phyloP scores from a whole-genome alignment of 2,888 invertebrate species.

The Phanerotoma sp. region DNA sequence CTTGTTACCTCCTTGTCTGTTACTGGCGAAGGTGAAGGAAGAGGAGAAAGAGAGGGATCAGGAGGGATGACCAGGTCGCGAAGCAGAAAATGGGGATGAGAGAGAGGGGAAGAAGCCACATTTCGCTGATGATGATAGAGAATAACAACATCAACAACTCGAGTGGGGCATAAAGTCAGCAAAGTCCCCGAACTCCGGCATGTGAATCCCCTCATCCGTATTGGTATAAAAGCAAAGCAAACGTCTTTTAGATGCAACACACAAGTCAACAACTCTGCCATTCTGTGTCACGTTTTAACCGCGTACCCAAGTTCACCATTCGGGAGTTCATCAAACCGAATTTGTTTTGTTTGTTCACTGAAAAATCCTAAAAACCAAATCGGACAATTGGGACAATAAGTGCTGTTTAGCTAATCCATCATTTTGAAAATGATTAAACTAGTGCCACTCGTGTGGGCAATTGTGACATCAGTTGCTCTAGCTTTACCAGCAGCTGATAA shows the following conservation, averaged over 20 bases:
- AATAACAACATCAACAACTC: constrained; percentile 7
- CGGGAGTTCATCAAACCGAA: too few relatives aligned
- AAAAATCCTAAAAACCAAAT: not conserved
- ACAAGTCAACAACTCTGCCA: constrained; percentile 51
- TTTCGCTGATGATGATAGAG: not conserved
- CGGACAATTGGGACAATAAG: constrained; percentile 17
- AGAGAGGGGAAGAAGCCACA: constrained; percentile 10
- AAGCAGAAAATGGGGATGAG: constrained; percentile 4
- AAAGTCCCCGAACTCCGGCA: constrained; percentile 26
- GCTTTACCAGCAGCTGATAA: constrained; percentile 74
- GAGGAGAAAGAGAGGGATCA: constrained; percentile 32
- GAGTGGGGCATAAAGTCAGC: constrained; percentile 5
- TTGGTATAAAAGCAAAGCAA: constrained; percentile 57
- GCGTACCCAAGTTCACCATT: too few relatives aligned
- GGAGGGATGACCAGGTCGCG: constrained; percentile 23
- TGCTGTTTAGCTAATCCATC: too few relatives aligned
- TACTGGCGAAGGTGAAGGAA: constrained; percentile 33
- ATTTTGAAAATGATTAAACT: constrained; percentile 35
- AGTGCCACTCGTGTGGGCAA: constrained; percentile 42
- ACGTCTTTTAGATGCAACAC: constrained; percentile 57
- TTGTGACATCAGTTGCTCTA: constrained; percentile 60
- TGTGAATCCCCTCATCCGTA: constrained; percentile 37
- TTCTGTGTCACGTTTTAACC: constrained; percentile 30
- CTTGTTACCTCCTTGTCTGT: constrained; percentile 2
- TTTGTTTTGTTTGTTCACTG: not conserved